Conservation (phyloP, 2,888 invertebrate species). For the Spialia ferax region DNA sequence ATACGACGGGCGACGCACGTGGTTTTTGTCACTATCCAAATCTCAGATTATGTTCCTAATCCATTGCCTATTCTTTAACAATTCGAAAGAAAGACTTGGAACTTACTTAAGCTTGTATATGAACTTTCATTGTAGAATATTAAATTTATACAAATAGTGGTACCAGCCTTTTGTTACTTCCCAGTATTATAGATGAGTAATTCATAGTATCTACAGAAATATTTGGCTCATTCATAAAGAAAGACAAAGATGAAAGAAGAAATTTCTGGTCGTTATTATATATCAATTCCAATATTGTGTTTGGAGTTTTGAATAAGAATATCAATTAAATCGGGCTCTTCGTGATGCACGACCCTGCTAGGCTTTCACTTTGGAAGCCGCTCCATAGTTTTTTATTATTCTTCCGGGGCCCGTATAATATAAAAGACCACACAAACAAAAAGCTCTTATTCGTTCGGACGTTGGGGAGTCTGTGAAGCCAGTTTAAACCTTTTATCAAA, state of each 20-base stretch:
- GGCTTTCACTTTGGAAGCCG: too few relatives aligned
- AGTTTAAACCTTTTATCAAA: too few relatives aligned
- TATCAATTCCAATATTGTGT: too few relatives aligned
- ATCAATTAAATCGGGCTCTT: too few relatives aligned
- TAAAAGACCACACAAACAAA: too few relatives aligned
- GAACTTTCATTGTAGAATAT: neutral
- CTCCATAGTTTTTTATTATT: too few relatives aligned
- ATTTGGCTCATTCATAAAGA: conserved; percentile 6
- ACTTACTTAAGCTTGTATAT: neutral
- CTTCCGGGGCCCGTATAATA: too few relatives aligned
- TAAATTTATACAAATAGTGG: neutral
- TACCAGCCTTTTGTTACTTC: neutral
- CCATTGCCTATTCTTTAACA: neutral
- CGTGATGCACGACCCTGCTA: too few relatives aligned
- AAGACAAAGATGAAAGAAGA: neutral
- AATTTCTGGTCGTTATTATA: neutral
- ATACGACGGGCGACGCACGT: neutral
- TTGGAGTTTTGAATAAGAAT: too few relatives aligned
- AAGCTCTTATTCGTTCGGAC: too few relatives aligned
- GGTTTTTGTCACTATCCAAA: neutral
- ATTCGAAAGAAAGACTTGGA: neutral
- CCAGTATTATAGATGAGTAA: too few relatives aligned
- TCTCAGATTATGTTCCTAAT: neutral
- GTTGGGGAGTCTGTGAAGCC: too few relatives aligned
- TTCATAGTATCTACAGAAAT: neutral